Base-by-base conservation (phyloP, 2,888 invertebrate species). In the Plagodis pulveraria region DNA sequence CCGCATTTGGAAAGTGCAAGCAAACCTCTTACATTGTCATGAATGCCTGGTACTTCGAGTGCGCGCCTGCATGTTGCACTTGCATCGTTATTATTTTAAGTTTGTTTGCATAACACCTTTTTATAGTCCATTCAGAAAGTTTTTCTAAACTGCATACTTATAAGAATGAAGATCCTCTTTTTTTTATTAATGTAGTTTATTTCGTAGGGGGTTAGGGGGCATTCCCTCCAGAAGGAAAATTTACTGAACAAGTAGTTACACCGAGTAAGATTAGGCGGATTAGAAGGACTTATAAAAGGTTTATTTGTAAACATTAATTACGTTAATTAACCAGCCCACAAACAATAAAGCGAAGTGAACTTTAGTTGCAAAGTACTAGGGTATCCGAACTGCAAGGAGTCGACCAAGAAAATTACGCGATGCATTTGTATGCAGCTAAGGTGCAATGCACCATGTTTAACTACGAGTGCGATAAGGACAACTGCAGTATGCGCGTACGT, bases 281-380 rank as follows among this genome's bases (percentile, higher is more conserved):
- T 38, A 38, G 9, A 38, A 38, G 6, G 9, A 6, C 38, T 6
- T 38, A n/a, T n/a, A 38, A 8, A 38, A 36, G 40, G 0, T 40
- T 40, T 40, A 12, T 42, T 42, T 11, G 6, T 9, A 42, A 12
- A 34, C 34, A 22, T 33, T 45, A n/a, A 36, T 53, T 40, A 22
- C 32, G 22, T 10, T 8, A 6, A 8, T 10, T 8, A 6, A 8
- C 36, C 36, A 40, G 8, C 33, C 35, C 9, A 65, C 41, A 51
- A 57, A 61, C 57, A 59, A 62, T 44, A 57, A 33, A 50, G 36
- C 60, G 69, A 80, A 81, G 80, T 79, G 83, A 80, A 71, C 74
- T 83, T 83, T 81, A 71, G 77, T 78, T 82, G 67, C 66, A 77
- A 77, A 71, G 70, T 86, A 91, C 90, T 81, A 89, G 88, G 89